phyloP scores from a whole-genome alignment of 2,797 vertebrate genomes.

The Amphiprion clarkii region DNA sequence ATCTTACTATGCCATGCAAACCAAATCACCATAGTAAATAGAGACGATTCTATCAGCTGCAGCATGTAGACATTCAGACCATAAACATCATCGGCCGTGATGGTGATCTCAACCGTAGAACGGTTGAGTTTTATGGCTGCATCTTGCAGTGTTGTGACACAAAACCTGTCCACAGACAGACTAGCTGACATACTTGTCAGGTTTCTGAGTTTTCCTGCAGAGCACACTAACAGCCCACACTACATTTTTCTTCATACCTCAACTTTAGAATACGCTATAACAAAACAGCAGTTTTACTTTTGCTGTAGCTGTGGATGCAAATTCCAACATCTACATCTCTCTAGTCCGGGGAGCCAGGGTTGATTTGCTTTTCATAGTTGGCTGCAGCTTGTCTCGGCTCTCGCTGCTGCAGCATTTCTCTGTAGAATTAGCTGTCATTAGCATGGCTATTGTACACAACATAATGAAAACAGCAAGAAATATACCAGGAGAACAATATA shows the following conservation, averaged over 20 bases:
- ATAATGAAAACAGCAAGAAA: conserved; percentile 9
- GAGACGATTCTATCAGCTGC: too few relatives aligned
- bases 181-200: background rate
- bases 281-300: background rate
- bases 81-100: too few relatives aligned
- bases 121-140: too few relatives aligned
- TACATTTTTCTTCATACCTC: background rate
- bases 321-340: background rate
- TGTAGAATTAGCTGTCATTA: background rate
- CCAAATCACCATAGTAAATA: conserved; percentile 5
- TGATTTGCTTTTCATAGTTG: background rate
- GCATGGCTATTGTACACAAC: background rate
- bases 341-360: too few relatives aligned
- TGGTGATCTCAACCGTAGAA: too few relatives aligned
- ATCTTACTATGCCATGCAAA: background rate
- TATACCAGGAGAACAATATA: background rate
- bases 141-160: too few relatives aligned
- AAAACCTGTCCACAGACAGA: too few relatives aligned
- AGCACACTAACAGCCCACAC: background rate
- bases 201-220: conserved; percentile 1
- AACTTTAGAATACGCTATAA: background rate
- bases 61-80: too few relatives aligned
- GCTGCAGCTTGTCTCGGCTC: too few relatives aligned
- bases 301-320: conserved; percentile 2
- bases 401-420: background rate